Conservation (phyloP, 2,797 vertebrate species). For the Uromys caudimaculatus region DNA sequence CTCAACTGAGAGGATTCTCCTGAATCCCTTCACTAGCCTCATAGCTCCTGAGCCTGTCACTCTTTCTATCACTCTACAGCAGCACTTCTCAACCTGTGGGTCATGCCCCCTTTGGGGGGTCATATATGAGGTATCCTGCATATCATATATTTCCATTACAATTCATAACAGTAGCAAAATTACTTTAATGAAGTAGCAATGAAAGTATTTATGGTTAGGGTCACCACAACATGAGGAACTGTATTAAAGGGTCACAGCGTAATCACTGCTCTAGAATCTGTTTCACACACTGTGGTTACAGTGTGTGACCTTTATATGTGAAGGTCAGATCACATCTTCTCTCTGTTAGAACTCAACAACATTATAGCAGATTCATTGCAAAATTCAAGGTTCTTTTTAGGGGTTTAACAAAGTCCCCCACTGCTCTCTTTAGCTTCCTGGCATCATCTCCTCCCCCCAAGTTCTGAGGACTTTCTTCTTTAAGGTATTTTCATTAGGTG, state of each 20-base stretch:
- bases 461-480: neutral
- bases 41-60: accelerated
- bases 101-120: neutral
- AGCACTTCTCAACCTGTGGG: neutral
- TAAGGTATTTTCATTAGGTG: neutral
- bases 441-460: neutral
- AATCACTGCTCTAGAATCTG: neutral
- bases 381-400: neutral
- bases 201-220: neutral
- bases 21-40: neutral
- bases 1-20: neutral
- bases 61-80: neutral
- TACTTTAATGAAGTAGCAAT: neutral
- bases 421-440: neutral
- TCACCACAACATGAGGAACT: neutral
- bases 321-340: neutral
- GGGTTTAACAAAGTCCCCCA: neutral
- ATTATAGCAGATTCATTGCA: neutral
- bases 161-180: neutral
- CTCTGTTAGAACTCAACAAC: neutral
- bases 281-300: neutral
- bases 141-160: neutral
- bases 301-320: neutral
- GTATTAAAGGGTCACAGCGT: neutral
- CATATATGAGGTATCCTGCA: neutral